phyloP scores from a whole-genome alignment of 2,113 vertebrate genomes.

The Labeo catla region DNA sequence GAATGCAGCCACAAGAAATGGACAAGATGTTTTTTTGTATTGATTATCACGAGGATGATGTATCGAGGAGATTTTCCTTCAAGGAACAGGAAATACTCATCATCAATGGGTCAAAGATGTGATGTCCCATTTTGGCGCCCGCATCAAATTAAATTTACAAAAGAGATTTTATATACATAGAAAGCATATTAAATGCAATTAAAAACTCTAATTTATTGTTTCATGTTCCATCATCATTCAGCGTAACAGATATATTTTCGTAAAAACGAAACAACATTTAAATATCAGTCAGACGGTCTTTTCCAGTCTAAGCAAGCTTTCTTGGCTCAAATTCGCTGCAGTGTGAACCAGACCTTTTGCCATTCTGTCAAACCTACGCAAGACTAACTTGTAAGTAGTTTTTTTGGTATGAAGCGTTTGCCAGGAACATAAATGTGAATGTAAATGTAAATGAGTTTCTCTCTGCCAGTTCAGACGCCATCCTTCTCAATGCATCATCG shows the following conservation, averaged over 20 bases:
- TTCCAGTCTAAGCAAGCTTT: not conserved
- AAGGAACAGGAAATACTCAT: not conserved
- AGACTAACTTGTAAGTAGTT: not conserved
- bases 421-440: conserved; percentile 24
- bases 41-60: conserved; percentile 14
- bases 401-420: not conserved
- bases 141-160: not conserved
- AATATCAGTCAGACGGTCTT: not conserved
- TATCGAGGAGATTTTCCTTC: not conserved
- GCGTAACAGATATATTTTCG: no score
- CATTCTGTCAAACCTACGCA: not conserved
- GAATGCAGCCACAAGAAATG: not conserved
- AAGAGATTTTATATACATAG: not conserved
- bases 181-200: not conserved
- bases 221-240: no score
- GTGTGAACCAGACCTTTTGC: not conserved
- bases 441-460: conserved; percentile 39
- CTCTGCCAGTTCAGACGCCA: conserved; percentile 41
- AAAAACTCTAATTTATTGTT: not conserved
- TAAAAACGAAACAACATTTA: no score
- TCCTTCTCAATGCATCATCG: not conserved
- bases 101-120: not conserved
- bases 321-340: not conserved
- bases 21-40: not conserved
- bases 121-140: not conserved